Evolutionary conservation across 1,140 invertebrate species (phyloP).

Genomic region (Monomorium pharaonis): DNA sequence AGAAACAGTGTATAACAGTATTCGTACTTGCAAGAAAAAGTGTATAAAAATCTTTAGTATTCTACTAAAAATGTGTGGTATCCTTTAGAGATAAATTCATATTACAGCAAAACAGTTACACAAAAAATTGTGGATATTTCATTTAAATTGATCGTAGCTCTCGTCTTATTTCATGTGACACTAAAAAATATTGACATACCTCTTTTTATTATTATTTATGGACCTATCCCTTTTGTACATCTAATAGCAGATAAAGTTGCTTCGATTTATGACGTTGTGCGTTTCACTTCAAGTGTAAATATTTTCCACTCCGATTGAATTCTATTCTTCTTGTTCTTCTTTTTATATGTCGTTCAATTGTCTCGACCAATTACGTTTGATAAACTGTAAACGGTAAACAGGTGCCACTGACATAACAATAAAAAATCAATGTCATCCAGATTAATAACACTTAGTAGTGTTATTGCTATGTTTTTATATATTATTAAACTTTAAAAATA

Average conservation of each 20-base stretch:
- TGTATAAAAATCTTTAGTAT: not conserved
- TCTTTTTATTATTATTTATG: slow-evolving; percentile 30
- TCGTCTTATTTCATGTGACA: not conserved
- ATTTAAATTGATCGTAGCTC: not conserved
- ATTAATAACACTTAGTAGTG: not conserved
- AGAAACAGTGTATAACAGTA: not conserved
- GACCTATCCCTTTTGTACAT: not conserved
- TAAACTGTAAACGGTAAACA: not conserved
- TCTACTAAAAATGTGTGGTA: not conserved
- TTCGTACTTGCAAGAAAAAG: not conserved
- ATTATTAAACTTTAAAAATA: not conserved
- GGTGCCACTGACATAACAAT: not conserved
- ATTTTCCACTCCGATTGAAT: slow-evolving; percentile 29
- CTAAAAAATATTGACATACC: not conserved
- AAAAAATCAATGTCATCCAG: not conserved
- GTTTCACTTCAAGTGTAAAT: not conserved
- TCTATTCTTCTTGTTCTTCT: not conserved
- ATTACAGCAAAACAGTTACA: not conserved
- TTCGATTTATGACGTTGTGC: slow-evolving; percentile 25
- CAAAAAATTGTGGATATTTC: not conserved
- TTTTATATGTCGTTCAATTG: not conserved
- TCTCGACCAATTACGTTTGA: slow-evolving; percentile 26
- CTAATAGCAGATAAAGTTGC: slow-evolving; percentile 6
- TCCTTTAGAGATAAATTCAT: not conserved
- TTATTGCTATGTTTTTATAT: not conserved